phyloP scores from a whole-genome alignment of 2,888 invertebrate species.

The Agrochola circellaris region DNA sequence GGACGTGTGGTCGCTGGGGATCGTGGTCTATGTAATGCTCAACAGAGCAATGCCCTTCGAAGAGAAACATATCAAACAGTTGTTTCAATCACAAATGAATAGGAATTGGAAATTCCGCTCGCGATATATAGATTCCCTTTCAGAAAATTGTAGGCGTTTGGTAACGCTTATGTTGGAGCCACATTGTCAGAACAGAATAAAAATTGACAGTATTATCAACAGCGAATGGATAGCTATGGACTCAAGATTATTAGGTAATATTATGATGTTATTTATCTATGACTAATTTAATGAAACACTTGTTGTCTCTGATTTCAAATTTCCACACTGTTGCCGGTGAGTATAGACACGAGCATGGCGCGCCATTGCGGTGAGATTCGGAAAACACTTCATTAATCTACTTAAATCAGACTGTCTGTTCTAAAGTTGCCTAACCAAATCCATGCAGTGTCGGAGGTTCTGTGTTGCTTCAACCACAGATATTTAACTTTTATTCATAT shows the following conservation, averaged over 20 bases:
- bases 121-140: conserved; percentile 90
- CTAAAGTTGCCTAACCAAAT: not conserved
- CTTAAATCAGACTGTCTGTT: not conserved
- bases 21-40: conserved; percentile 95
- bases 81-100: conserved; percentile 91
- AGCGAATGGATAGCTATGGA: conserved; percentile 93
- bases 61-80: conserved; percentile 93
- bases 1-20: conserved; percentile 95
- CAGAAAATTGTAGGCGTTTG: conserved; percentile 92
- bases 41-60: conserved; percentile 96
- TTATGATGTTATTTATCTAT: not conserved
- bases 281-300: not conserved
- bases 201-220: conserved; percentile 90
- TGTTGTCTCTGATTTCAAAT: not conserved
- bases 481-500: conserved; percentile 33
- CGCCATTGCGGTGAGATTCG: not conserved
- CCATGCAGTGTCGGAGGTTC: not conserved
- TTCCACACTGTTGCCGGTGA: not conserved
- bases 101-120: conserved; percentile 93
- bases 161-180: conserved; percentile 93
- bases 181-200: conserved; percentile 90
- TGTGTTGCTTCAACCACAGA: not conserved
- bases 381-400: not conserved
- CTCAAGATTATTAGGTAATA: conserved; percentile 85
- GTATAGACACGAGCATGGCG: not conserved